Base-by-base conservation (phyloP, 2,888 invertebrate species). In the Sceliomorpha sp. region DNA sequence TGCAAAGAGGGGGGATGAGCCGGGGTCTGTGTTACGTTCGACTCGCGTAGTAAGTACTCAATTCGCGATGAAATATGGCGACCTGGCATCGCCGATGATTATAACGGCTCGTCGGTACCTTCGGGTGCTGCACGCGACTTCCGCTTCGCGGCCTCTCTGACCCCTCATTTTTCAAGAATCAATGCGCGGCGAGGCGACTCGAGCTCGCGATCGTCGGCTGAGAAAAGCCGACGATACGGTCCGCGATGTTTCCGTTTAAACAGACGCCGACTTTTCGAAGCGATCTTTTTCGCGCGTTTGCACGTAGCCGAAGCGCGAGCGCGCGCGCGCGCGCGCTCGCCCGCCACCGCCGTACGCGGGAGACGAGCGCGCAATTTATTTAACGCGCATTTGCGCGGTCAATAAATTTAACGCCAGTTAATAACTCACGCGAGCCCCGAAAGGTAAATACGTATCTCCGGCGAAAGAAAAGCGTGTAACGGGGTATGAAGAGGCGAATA, bases 51-150 rank as follows among this genome's bases (percentile, higher is more conserved):
- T 77, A 77, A 82, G 81, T 81, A 80, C 82, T 82, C 81, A 77
- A 82, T 82, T 82, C 81, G 78, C 77, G 74, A 82, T 82, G 81
- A 82, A 79, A 81, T 82, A 82, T 82, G 74, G 76, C 74, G 70
- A 60, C 76, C n/a, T 75, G 77, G 67, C 79, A 78, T 76, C 75
- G 73, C 64, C 72, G 72, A 76, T 72, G 76, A 77, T 80, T 78
- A 79, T 78, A 78, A 77, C 80, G 76, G 78, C 74, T 76, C 78
- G 78, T 70, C 76, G 75, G 74, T 74, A 73, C 76, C 72, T 72
- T n/a, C 76, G 78, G 75, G 74, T 75, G 76, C 72, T 73, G 74
- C 78, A 79, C 78, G 77, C 78, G 78, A 79, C 79, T 80, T 80
- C 80, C 80, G 77, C 75, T 80, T 74, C 70, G 73, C 62, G 70